Conservation (phyloP, 2,797 vertebrate genomes). For the Phrynocephalus vlangalii region DNA sequence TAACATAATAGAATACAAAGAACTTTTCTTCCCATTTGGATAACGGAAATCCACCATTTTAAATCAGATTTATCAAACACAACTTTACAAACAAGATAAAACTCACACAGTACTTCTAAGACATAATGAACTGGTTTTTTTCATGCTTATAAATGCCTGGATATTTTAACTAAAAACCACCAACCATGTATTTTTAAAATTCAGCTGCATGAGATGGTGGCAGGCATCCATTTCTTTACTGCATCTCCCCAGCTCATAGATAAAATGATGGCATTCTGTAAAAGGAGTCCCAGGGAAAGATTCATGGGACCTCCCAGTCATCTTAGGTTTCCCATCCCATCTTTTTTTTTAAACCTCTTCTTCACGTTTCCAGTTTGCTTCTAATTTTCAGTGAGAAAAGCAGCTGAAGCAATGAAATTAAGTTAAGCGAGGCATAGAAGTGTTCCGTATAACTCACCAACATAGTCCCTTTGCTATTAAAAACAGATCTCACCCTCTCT, state of each 20-base stretch:
- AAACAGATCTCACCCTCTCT: background rate
- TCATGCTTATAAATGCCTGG: constrained; percentile 18
- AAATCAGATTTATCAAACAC: constrained; percentile 37
- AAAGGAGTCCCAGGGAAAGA: background rate
- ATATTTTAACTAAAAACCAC: constrained; percentile 23
- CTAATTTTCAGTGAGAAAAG: background rate
- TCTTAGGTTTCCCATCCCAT: background rate
- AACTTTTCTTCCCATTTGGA: constrained; percentile 16
- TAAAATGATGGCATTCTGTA: background rate
- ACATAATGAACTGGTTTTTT: constrained; percentile 22
- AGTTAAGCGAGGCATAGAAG: background rate
- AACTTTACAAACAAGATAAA: constrained; percentile 40
- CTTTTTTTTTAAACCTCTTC: too few relatives aligned
- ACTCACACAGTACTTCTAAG: constrained; percentile 42
- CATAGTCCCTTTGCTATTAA: background rate
- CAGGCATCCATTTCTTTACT: constrained; percentile 14
- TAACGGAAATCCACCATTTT: constrained; percentile 28
- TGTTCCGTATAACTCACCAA: background rate
- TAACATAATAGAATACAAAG: background rate
- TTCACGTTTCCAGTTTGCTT: background rate
- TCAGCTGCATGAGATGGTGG: background rate
- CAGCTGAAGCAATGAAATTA: background rate
- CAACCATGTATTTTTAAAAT: background rate
- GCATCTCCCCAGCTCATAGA: background rate
- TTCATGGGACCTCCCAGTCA: background rate